Conservation (phyloP, 2,888 invertebrate species). For the Ligdia adustata region DNA sequence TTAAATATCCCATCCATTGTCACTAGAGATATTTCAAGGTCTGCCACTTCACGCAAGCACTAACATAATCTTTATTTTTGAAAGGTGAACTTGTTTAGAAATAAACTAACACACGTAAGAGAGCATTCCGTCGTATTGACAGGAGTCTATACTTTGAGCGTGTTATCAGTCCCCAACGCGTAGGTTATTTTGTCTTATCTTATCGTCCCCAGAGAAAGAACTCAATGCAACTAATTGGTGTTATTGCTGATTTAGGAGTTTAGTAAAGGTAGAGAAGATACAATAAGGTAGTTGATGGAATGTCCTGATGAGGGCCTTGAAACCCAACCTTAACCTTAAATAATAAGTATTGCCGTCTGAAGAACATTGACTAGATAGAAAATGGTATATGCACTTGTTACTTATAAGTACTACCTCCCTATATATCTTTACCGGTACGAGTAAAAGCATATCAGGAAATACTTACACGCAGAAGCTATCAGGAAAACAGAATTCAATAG, state of each 20-base stretch:
- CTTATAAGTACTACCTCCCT: too few species aligned
- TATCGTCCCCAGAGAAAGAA: slow-evolving; percentile 66
- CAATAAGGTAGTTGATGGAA: too few species aligned
- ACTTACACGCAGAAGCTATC: too few species aligned
- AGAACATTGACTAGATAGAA: too few species aligned
- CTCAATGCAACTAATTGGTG: slow-evolving; percentile 43
- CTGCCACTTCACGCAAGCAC: slow-evolving; percentile 20
- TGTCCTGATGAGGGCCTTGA: too few species aligned
- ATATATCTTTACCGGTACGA: too few species aligned
- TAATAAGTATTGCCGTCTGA: too few species aligned
- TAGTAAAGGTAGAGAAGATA: too few species aligned
- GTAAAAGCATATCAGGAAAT: too few species aligned
- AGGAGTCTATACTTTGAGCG: slow-evolving; percentile 63
- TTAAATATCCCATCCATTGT: slow-evolving; percentile 48
- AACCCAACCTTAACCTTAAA: too few species aligned
- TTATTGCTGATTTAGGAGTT: neutral
- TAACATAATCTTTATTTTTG: slow-evolving; percentile 11
- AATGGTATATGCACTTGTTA: too few species aligned
- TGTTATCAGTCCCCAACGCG: slow-evolving; percentile 68
- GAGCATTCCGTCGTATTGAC: slow-evolving; percentile 72
- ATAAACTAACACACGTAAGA: slow-evolving; percentile 46
- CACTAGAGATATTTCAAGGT: slow-evolving; percentile 5
- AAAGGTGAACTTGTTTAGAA: slow-evolving; percentile 37
- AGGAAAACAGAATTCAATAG: too few species aligned
- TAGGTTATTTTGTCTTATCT: slow-evolving; percentile 76